Conservation (phyloP, 2,888 invertebrate genomes). For the Drosophila paracracens region DNA sequence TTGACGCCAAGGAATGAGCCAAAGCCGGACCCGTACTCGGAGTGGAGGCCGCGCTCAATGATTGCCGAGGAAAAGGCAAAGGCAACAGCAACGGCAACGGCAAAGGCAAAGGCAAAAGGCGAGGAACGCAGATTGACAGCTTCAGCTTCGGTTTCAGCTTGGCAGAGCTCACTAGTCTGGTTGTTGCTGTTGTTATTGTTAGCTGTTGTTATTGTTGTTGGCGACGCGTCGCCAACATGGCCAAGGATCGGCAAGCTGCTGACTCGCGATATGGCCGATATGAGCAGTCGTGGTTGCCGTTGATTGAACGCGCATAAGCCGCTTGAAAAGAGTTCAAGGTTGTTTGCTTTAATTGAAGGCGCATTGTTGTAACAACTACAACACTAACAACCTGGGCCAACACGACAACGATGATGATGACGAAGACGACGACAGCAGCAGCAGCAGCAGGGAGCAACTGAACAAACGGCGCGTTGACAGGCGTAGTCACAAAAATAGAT, state of each 20-base stretch:
- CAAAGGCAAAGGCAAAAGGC: constrained; percentile 45
- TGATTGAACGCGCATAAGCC: constrained; percentile 73
- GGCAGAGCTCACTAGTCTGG: constrained; percentile 36
- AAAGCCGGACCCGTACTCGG: constrained; percentile 43
- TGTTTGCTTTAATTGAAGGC: constrained; percentile 76
- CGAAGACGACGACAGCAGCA: constrained; percentile 40
- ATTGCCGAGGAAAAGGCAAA: constrained; percentile 28
- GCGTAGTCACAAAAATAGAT: constrained; percentile 72
- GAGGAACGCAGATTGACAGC: constrained; percentile 72
- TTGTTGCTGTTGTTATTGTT: constrained; percentile 37
- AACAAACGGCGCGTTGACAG: constrained; percentile 64
- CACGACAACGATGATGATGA: constrained; percentile 32
- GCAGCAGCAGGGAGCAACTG: constrained; percentile 53
- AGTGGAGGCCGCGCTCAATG: constrained; percentile 30
- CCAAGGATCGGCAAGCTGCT: constrained; percentile 54
- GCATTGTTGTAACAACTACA: constrained; percentile 73
- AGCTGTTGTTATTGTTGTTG: constrained; percentile 48
- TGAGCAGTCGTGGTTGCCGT: constrained; percentile 58
- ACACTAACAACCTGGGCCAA: constrained; percentile 38
- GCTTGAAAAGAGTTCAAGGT: constrained; percentile 81
- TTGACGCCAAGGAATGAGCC: constrained; percentile 73
- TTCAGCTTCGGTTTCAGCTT: constrained; percentile 45
- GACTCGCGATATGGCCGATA: constrained; percentile 60
- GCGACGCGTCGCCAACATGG: constrained; percentile 55
- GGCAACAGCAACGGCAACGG: constrained; percentile 29